A percentile compares a stretch with the other conserved stretches of the same genome.
These are phyloP conservation scores for Drosophila pallidifrons DNA, from an alignment of 1,140 invertebrate species.

Conservation along the genomic window DNA sequence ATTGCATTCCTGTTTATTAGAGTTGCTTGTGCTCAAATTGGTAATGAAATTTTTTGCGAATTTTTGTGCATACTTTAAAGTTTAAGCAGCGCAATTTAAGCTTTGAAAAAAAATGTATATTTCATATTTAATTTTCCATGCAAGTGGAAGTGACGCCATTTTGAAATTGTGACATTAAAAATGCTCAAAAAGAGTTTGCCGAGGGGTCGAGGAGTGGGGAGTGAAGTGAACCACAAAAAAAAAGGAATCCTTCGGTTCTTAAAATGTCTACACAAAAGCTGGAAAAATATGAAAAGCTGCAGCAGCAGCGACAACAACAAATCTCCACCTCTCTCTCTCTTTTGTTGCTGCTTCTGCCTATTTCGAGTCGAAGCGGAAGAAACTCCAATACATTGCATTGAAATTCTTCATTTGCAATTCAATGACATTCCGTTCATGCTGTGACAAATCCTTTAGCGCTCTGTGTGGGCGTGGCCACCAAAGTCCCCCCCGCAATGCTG, in stretches of 20 bases:
- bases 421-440: slow-evolving; percentile 74
- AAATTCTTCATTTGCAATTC: slow-evolving; percentile 82
- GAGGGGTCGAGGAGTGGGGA: neutral
- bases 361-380: slow-evolving; percentile 9
- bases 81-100: slow-evolving; percentile 8
- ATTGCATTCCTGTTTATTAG: slow-evolving; percentile 83
- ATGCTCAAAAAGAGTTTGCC: slow-evolving; percentile 15
- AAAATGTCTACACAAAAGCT: slow-evolving; percentile 77
- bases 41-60: slow-evolving; percentile 57
- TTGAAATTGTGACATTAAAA: slow-evolving; percentile 69
- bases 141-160: slow-evolving; percentile 53
- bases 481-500: neutral
- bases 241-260: slow-evolving; percentile 78
- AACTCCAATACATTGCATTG: slow-evolving; percentile 78
- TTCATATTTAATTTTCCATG: neutral
- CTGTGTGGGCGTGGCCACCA: slow-evolving; percentile 56
- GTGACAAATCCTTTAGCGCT: slow-evolving; percentile 37
- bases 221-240: slow-evolving; percentile 59
- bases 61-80: neutral
- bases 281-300: slow-evolving; percentile 7
- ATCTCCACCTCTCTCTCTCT: neutral
- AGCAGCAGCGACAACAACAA: slow-evolving; percentile 4
- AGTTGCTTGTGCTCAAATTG: slow-evolving; percentile 53
- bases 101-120: neutral
- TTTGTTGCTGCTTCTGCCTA: neutral